These are phyloP conservation scores for Oncorhynchus masou DNA, from an alignment of 2,113 vertebrate species.

Conservation along the genomic window DNA sequence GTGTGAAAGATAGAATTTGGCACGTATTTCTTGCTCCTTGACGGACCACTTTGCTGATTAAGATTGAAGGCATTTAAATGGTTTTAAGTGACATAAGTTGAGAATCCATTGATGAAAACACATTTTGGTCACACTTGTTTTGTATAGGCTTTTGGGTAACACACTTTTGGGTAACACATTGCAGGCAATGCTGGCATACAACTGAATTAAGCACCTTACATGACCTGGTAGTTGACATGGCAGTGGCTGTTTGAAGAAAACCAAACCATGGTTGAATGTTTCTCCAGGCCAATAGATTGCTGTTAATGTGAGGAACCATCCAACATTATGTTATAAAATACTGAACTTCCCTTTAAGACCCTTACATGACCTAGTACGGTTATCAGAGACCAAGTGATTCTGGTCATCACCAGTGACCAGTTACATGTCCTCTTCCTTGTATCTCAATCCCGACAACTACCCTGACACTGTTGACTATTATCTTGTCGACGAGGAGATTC, in stretches of 20 bases:
- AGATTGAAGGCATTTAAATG: conserved; percentile 2
- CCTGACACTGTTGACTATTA: conserved; percentile 33
- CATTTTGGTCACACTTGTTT: neutral
- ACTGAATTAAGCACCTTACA: no score
- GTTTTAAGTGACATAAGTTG: neutral
- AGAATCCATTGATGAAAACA: neutral
- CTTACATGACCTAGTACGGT: no score
- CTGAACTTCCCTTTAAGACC: no score
- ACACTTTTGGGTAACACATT: neutral
- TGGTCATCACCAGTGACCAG: no score
- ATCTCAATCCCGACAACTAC: conserved; percentile 20
- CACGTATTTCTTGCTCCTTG: neutral
- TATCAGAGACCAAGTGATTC: no score
- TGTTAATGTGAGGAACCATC: no score
- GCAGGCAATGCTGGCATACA: no score
- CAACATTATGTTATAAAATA: no score
- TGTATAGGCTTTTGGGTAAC: neutral
- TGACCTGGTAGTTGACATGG: no score
- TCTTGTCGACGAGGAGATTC: conserved; percentile 31
- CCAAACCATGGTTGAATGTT: no score
- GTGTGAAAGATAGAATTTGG: conserved; percentile 25
- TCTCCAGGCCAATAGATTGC: no score
- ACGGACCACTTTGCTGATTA: conserved; percentile 34
- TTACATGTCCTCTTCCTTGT: neutral
- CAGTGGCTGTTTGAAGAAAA: no score